A percentile compares a stretch with the other conserved stretches of the same genome.
Conservation (phyloP, 1,140 invertebrate genomes). For the Microplitis mediator region DNA sequence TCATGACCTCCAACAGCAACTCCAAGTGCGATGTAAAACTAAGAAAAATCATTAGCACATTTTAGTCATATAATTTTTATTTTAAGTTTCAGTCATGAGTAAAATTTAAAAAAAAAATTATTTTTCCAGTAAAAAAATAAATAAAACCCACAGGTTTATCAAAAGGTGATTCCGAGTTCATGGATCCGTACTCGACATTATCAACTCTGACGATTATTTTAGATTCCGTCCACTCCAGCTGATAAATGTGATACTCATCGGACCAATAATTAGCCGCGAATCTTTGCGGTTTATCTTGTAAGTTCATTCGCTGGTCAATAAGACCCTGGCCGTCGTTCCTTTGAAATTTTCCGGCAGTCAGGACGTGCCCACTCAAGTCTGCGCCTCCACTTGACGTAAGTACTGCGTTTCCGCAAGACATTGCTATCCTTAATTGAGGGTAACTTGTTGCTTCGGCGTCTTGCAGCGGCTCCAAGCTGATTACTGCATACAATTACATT, state of each 20-base stretch:
- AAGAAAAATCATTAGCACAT: conserved; percentile 37
- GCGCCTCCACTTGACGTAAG: conserved; percentile 27
- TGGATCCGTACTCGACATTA: conserved; percentile 59
- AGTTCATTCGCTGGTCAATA: background rate
- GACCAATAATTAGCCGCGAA: conserved; percentile 59
- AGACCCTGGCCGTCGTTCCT: background rate
- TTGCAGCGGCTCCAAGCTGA: conserved; percentile 28
- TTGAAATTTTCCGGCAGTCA: conserved; percentile 40
- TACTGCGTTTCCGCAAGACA: conserved; percentile 43
- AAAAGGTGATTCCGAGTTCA: conserved; percentile 65
- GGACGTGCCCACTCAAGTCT: conserved; percentile 43
- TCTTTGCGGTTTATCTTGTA: background rate
- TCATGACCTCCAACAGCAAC: conserved; percentile 76
- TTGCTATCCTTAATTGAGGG: conserved; percentile 43
- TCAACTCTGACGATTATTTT: conserved; percentile 64
- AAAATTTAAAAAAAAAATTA: background rate
- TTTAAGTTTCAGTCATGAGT: background rate
- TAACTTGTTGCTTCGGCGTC: background rate
- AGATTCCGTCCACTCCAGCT: conserved; percentile 66
- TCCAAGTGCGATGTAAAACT: conserved; percentile 79
- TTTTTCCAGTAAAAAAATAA: background rate
- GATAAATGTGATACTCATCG: conserved; percentile 68
- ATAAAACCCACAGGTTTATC: conserved; percentile 69
- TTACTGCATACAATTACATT: conserved; percentile 12
- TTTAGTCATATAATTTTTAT: conserved; percentile 5